Conservation (phyloP, 2,113 vertebrate genomes). For the Chloropsis hardwickii region DNA sequence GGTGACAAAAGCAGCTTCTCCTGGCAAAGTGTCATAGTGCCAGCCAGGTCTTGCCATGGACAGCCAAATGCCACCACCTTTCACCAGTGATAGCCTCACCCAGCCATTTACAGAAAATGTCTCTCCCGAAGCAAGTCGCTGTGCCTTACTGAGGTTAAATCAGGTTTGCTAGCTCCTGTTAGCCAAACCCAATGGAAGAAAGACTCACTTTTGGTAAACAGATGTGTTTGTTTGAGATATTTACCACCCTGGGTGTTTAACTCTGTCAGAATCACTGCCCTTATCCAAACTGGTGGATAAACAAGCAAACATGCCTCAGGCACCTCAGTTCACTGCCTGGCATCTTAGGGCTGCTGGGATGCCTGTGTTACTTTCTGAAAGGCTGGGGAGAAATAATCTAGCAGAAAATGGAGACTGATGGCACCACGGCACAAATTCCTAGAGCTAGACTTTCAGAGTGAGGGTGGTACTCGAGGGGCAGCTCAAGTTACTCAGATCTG, state of each 20-base stretch:
- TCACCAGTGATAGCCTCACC: not conserved
- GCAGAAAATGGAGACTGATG: not conserved
- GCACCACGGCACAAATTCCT: not conserved
- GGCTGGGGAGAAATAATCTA: not conserved
- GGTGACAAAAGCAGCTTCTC: not conserved
- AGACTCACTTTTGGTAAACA: not conserved
- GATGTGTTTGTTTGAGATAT: constrained; percentile 2
- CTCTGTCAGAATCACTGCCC: not conserved
- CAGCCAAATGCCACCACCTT: not conserved
- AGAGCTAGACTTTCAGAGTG: not conserved
- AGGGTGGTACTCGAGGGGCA: accelerated
- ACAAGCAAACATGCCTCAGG: not conserved
- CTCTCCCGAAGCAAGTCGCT: not conserved
- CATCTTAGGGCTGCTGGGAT: not conserved
- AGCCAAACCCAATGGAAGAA: not conserved
- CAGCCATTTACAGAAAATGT: not conserved
- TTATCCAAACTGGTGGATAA: not conserved
- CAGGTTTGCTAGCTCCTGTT: not conserved
- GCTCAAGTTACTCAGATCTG: not conserved
- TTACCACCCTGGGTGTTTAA: not conserved
- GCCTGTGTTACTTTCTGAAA: not conserved
- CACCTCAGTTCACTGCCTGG: not conserved
- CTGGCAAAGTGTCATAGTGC: not conserved
- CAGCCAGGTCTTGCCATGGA: not conserved
- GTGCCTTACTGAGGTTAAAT: constrained; percentile 3